Percentiles rank a stretch among this genome's conserved stretches.
phyloP scores from a whole-genome alignment of 2,113 vertebrate genomes.

The Podiceps cristatus region DNA sequence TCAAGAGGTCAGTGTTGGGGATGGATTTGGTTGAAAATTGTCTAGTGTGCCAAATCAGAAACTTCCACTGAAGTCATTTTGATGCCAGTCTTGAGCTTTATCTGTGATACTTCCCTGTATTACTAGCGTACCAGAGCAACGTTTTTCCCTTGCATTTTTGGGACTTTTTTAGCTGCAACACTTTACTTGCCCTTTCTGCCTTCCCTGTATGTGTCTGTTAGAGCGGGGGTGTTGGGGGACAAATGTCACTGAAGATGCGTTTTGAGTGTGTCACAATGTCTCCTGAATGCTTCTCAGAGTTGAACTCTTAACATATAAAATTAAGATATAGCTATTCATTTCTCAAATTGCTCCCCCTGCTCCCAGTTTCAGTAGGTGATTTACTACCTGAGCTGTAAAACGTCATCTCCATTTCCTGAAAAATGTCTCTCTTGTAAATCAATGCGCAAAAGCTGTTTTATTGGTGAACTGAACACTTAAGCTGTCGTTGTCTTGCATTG shows the following conservation, averaged over 20 bases:
- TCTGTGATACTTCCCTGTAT: not conserved
- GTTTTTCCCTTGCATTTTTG: not conserved
- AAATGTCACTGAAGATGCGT: not conserved
- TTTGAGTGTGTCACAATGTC: not conserved
- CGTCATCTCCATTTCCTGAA: not conserved
- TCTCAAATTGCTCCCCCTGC: not conserved
- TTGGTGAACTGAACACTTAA: rapidly evolving
- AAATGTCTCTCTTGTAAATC: not conserved
- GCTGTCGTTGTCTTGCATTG: rapidly evolving
- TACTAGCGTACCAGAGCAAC: not conserved
- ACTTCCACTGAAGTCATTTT: not conserved
- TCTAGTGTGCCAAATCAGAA: not conserved
- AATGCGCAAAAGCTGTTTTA: not conserved
- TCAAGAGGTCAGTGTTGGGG: slow-evolving; percentile 87
- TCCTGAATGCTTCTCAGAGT: not conserved
- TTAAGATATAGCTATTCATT: not conserved
- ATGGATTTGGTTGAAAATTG: not conserved
- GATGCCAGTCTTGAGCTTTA: not conserved
- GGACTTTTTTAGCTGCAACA: rapidly evolving
- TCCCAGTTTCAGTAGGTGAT: not conserved
- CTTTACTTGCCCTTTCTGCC: not conserved
- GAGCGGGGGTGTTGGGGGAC: not conserved
- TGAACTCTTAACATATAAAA: not conserved
- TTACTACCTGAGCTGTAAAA: not conserved
- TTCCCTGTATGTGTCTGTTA: not conserved